Conservation (phyloP, 2,888 invertebrate species). For the Idaea aversata region DNA sequence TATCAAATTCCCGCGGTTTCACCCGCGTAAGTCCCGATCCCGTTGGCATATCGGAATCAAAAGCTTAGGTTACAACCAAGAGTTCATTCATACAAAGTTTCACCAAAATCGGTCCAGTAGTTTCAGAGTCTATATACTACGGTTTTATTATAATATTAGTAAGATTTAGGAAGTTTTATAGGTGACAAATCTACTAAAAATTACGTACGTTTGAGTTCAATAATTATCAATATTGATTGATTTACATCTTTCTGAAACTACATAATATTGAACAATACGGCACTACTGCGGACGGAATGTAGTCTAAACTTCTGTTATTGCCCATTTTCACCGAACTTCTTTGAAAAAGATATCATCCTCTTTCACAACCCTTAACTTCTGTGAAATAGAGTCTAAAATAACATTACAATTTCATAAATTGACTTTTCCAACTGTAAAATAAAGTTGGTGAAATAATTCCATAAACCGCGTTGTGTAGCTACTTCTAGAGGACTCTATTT, state of each 20-base stretch:
- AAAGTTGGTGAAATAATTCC: slow-evolving; percentile 44
- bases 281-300: slow-evolving; percentile 62
- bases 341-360: slow-evolving; percentile 18
- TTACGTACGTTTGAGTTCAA: too few species aligned
- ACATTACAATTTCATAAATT: slow-evolving; percentile 31
- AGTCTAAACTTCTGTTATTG: slow-evolving; percentile 61
- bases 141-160: too few species aligned
- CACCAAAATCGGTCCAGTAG: too few species aligned
- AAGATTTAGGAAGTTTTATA: too few species aligned
- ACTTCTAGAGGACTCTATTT: slow-evolving; percentile 32
- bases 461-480: slow-evolving; percentile 35
- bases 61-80: too few species aligned
- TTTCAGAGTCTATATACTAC: too few species aligned
- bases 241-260: slow-evolving; percentile 48
- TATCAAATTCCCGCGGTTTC: too few species aligned
- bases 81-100: too few species aligned
- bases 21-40: too few species aligned
- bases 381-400: slow-evolving; percentile 30
- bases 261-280: slow-evolving; percentile 49
- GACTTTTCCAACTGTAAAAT: slow-evolving; percentile 38
- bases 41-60: too few species aligned
- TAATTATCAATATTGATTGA: slow-evolving; percentile 40
- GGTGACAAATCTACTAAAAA: too few species aligned
- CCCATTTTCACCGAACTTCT: slow-evolving; percentile 24
- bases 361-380: slow-evolving; percentile 16